Evolutionary conservation across 2,113 vertebrate species (phyloP).

Genomic region (Pomatorhinus ruficollis): DNA sequence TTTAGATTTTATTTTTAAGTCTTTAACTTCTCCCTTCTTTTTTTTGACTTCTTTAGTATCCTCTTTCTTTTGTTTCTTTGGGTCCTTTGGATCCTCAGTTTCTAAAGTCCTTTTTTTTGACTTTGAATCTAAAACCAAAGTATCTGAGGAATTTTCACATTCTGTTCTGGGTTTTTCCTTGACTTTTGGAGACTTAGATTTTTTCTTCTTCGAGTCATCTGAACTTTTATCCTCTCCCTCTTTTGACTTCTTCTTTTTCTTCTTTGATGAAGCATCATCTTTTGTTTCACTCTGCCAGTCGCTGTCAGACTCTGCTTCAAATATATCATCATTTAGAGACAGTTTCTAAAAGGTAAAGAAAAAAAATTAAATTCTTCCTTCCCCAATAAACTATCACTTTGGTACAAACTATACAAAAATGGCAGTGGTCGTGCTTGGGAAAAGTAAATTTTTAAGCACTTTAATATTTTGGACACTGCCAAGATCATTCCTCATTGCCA

Average conservation of each 20-base stretch:
- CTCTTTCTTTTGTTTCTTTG: conserved; percentile 89
- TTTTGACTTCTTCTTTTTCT: conserved; percentile 82
- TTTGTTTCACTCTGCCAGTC: conserved; percentile 82
- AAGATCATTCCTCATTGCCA: neutral
- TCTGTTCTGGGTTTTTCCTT: conserved; percentile 84
- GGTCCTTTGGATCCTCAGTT: conserved; percentile 79
- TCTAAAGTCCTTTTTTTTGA: conserved; percentile 80
- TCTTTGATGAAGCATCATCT: conserved; percentile 79
- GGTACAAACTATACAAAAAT: neutral
- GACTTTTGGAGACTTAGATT: conserved; percentile 79
- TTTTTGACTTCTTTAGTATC: conserved; percentile 82
- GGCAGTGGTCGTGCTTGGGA: neutral
- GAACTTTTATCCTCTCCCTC: conserved; percentile 65
- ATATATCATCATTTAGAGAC: conserved; percentile 84
- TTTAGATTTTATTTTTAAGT: conserved; percentile 77
- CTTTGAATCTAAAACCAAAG: conserved; percentile 67
- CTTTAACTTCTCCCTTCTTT: conserved; percentile 77
- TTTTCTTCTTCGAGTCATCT: conserved; percentile 78
- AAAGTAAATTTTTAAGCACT: neutral
- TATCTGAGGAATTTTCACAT: conserved; percentile 71
- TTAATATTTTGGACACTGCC: neutral
- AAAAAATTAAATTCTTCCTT: neutral
- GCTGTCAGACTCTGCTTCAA: conserved; percentile 89
- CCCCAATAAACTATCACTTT: neutral
- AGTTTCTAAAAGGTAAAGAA: conserved; percentile 77